Percentiles rank a stretch among this genome's conserved stretches.
phyloP scores from a whole-genome alignment of 1,140 invertebrate species.

The Schmidtea mediterranea region DNA sequence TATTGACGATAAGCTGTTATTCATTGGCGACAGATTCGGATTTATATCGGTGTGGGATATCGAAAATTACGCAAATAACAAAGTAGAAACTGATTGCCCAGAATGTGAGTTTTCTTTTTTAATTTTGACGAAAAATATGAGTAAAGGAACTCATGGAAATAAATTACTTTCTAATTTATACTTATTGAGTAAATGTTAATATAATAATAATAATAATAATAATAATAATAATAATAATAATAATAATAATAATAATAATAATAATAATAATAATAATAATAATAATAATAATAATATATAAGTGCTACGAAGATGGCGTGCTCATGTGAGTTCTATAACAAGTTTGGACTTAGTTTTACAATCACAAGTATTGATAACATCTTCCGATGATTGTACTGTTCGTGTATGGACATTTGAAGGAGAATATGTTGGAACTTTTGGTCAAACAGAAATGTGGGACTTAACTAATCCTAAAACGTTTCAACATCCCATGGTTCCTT shows the following conservation, averaged over 20 bases:
- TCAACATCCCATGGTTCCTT: conserved; percentile 25
- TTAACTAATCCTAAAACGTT: conserved; percentile 19
- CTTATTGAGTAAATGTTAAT: no score
- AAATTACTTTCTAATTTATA: no score
- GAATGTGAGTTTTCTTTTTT: conserved; percentile 13
- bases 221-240: no score
- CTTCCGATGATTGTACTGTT: conserved; percentile 24
- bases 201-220: no score
- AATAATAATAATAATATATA: conserved; percentile 11
- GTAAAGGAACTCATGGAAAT: no score
- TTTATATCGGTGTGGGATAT: conserved; percentile 24
- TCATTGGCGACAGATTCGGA: conserved; percentile 20
- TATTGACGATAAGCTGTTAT: conserved; percentile 14
- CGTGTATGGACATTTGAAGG: conserved; percentile 23
- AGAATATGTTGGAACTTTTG: conserved; percentile 26
- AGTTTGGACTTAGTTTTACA: conserved; percentile 18
- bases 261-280: conserved; percentile 7
- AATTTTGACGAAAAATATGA: no score
- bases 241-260: no score
- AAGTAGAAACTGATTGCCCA: conserved; percentile 13
- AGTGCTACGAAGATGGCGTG: conserved; percentile 20
- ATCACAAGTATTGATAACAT: conserved; percentile 16
- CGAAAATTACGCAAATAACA: conserved; percentile 15
- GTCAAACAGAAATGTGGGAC: conserved; percentile 23
- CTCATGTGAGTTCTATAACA: conserved; percentile 19